phyloP scores from a whole-genome alignment of 2,888 invertebrate genomes.

The Alviniconcha strummeri region DNA sequence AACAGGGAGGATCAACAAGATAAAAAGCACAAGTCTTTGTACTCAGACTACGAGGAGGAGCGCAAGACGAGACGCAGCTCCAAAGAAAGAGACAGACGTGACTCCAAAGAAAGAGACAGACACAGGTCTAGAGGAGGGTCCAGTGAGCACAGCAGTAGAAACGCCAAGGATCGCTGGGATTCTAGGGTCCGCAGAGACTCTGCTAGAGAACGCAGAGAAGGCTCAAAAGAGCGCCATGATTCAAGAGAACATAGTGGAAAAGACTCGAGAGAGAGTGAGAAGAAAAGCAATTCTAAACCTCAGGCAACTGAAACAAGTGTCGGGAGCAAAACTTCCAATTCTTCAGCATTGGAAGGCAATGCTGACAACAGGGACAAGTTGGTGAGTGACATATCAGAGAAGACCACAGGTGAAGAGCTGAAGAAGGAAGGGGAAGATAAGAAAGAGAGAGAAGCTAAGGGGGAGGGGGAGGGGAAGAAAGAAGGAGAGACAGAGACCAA shows the following conservation, averaged over 20 bases:
- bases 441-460: background rate
- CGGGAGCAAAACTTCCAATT: background rate
- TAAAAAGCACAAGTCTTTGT: background rate
- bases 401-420: background rate
- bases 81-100: slow-evolving; percentile 11
- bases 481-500: slow-evolving; percentile 23
- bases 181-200: background rate
- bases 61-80: background rate
- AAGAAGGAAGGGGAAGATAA: background rate
- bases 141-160: too few relatives aligned
- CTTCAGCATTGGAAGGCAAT: background rate
- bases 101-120: background rate
- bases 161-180: background rate
- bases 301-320: too few relatives aligned
- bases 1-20: background rate
- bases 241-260: background rate
- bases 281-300: background rate
- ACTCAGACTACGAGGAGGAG: slow-evolving; percentile 10
- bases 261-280: background rate
- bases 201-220: background rate
- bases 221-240: too few relatives aligned
- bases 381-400: background rate
- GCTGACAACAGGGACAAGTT: background rate
- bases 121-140: background rate
- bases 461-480: background rate